Base-by-base conservation (phyloP, 2,888 invertebrate species). In the Malachius bipustulatus region DNA sequence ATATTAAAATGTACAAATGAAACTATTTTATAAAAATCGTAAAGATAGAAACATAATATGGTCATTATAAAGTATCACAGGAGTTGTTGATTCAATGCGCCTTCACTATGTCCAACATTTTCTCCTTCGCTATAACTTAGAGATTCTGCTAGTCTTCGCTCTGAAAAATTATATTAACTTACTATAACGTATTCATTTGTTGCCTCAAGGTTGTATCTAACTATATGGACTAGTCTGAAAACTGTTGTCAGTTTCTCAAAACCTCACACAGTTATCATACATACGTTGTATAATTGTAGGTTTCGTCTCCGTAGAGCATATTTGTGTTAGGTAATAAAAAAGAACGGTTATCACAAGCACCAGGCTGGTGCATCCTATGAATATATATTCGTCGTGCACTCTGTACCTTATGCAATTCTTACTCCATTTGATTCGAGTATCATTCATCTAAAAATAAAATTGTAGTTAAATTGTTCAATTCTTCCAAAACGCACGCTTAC, bases 401-500 rank as follows among this genome's bases (percentile, higher is more conserved):
- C 72, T 60, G 31, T 69, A 60, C 47, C 66, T 64, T 45, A 73
- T 71, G 51, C 78, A 78, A 32, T 69, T 66, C 4, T 68, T 64
- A 50, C 76, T 77, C 78, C 77, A 78, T 38, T 65, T 62, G 37
- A 60, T 65, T 52, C 77, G 66, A 30, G 77, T 77, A 3, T 65
- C 62, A 57, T 78, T 77, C 73, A 78, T 75, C 76, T 77, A 52
- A 32, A 66, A 19, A 19, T 19, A 19, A 8, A 19, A 19, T 19
- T 19, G 6, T 19, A 19, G n/a, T 8, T 8, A 19, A 19, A 6
- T 19, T 8, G 6, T 19, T 19, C n/a, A 19, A n/a, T 19, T 19
- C 6, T 19, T 19, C 6, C n/a, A 19, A 8, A 19, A 19, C 24
- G 6, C 24, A 19, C n/a, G 62, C 67, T 65, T 60, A 77, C 77